Evolutionary conservation across 1,140 invertebrate genomes (phyloP).

Genomic region (Drepana arcuata): DNA sequence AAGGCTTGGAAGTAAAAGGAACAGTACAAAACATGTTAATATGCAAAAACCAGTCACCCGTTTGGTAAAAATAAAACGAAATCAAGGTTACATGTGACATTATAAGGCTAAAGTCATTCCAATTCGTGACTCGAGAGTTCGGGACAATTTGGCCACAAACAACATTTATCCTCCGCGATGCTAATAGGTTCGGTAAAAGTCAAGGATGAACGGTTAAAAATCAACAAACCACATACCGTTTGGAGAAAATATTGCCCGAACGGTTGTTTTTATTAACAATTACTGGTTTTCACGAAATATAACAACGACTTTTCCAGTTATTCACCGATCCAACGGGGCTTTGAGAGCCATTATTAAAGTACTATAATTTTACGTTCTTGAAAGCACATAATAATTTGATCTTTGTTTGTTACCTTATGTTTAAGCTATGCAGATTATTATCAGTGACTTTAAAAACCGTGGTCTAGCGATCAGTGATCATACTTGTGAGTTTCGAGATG

Average conservation of each 20-base stretch:
- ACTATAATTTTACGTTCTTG: not conserved
- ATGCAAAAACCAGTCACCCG: no score
- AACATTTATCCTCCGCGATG: constrained; percentile 25
- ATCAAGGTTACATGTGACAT: constrained; percentile 19
- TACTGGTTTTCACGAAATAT: constrained; percentile 12
- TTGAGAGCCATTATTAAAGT: not conserved
- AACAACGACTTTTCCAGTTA: not conserved
- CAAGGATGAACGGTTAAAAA: constrained; percentile 33
- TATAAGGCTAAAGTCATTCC: constrained; percentile 13
- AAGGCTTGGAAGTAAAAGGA: no score
- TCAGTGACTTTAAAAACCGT: not conserved
- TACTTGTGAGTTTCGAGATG: no score
- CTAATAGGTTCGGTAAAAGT: constrained; percentile 34
- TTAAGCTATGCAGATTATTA: not conserved
- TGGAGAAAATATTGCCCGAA: constrained; percentile 11
- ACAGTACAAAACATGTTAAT: no score
- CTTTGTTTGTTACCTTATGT: not conserved
- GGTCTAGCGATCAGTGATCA: no score
- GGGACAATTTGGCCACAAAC: constrained; percentile 23
- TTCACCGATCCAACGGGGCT: not conserved
- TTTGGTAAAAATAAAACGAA: constrained; percentile 18
- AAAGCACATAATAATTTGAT: not conserved
- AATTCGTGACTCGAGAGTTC: constrained; percentile 33
- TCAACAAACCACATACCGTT: constrained; percentile 8
- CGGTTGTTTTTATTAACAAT: constrained; percentile 16